phyloP scores from a whole-genome alignment of 2,113 vertebrate genomes.

The Dryoscopus gambensis region DNA sequence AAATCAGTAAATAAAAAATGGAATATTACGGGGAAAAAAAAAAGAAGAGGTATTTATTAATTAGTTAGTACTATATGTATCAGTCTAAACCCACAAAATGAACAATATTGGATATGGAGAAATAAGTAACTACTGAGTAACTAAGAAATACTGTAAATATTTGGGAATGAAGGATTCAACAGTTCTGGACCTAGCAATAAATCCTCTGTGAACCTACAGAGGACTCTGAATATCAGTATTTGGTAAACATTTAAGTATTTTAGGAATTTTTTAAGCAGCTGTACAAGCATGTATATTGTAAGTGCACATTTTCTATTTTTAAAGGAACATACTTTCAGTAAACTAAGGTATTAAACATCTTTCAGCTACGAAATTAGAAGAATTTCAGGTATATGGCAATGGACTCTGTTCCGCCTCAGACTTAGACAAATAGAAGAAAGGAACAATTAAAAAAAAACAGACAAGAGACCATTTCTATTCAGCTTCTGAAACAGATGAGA shows the following conservation, averaged over 20 bases:
- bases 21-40: not conserved
- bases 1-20: conserved; percentile 40
- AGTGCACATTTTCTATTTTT: not conserved
- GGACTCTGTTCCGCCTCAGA: not conserved
- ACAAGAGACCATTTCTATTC: not conserved
- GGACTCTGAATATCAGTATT: not conserved
- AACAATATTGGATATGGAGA: not conserved
- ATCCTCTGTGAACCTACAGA: not conserved
- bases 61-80: not conserved
- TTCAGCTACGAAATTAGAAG: not conserved
- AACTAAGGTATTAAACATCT: not conserved
- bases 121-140: not conserved
- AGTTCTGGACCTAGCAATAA: not conserved
- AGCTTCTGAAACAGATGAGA: not conserved
- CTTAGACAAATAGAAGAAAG: not conserved
- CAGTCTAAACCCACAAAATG: not conserved
- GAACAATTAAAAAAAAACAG: not conserved
- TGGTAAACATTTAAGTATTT: not conserved
- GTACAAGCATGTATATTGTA: not conserved
- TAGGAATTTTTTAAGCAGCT: not conserved
- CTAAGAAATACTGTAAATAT: not conserved
- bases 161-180: not conserved
- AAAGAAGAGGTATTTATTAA: not conserved
- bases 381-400: not conserved
- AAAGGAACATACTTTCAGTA: not conserved